Percentiles rank a stretch among this genome's conserved stretches.
phyloP scores from a whole-genome alignment of 2,113 vertebrate genomes.

The Crotophaga sulcirostris region DNA sequence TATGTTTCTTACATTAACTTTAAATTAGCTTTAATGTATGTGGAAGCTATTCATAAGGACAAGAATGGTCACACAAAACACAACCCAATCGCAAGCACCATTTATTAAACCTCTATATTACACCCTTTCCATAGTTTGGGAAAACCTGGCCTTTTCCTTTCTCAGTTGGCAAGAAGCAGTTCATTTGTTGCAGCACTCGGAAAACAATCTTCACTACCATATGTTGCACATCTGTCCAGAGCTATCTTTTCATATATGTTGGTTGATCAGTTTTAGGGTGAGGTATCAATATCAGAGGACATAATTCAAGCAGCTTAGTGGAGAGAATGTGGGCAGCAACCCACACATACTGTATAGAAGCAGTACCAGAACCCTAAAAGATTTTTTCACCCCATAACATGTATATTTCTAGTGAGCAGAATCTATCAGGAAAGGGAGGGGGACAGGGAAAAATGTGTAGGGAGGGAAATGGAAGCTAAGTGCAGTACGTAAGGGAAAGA shows the following conservation, averaged over 20 bases:
- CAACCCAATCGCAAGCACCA: background rate
- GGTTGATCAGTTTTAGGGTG: background rate
- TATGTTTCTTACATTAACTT: background rate
- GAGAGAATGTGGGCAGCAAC: background rate
- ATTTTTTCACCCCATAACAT: background rate
- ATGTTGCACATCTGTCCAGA: background rate
- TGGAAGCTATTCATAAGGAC: background rate
- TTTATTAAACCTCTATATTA: background rate
- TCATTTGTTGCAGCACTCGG: background rate
- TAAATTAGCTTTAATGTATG: background rate
- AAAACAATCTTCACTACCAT: background rate
- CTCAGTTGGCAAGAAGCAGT: background rate
- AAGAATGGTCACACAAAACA: background rate
- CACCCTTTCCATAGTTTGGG: background rate
- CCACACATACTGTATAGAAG: background rate
- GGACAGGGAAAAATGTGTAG: background rate
- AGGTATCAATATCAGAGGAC: background rate
- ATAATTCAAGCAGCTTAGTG: background rate
- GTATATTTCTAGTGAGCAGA: background rate
- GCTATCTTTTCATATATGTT: background rate
- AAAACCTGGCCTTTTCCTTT: background rate
- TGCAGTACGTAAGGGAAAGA: background rate
- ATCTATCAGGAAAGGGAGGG: background rate
- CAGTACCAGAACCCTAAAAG: background rate
- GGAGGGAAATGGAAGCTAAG: background rate